Conservation (phyloP, 2,888 invertebrate species). For the Punctoribates punctum region DNA sequence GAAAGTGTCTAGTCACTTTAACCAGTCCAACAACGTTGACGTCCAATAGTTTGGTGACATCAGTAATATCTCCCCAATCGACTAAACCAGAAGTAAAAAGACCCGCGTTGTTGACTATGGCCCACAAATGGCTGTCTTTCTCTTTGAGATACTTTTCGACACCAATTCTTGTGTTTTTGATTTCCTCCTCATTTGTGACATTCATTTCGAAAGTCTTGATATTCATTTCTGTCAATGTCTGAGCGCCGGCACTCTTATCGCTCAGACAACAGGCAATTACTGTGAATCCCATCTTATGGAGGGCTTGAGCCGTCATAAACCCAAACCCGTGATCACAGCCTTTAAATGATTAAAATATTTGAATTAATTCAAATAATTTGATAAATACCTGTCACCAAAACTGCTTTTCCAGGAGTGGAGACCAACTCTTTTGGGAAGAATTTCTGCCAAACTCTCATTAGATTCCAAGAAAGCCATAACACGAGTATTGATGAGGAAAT, state of each 20-base stretch:
- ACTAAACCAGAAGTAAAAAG: not conserved
- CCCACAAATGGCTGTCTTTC: slow-evolving; percentile 16
- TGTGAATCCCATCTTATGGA: slow-evolving; percentile 27
- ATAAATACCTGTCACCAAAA: slow-evolving; percentile 22
- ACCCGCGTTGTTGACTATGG: slow-evolving; percentile 36
- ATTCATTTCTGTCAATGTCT: not conserved
- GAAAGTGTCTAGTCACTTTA: slow-evolving; percentile 24
- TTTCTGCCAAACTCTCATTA: not conserved
- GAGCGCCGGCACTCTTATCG: slow-evolving; percentile 24
- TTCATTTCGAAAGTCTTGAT: slow-evolving; percentile 16
- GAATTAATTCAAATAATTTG: not conserved
- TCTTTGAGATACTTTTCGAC: not conserved
- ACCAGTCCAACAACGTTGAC: slow-evolving; percentile 29
- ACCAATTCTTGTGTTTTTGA: not conserved
- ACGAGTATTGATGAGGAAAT: not conserved
- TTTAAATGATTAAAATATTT: not conserved
- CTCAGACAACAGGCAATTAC: slow-evolving; percentile 30
- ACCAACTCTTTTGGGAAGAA: not conserved
- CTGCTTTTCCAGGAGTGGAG: not conserved
- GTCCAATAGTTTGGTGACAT: not conserved
- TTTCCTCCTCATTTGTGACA: slow-evolving; percentile 36
- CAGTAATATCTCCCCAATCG: slow-evolving; percentile 33
- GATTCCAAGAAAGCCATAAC: not conserved
- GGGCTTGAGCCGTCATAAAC: not conserved
- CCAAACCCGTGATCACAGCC: slow-evolving; percentile 40